Base-by-base conservation (phyloP, 2,888 invertebrate species). In the Hirtodrosophila histrioides region DNA sequence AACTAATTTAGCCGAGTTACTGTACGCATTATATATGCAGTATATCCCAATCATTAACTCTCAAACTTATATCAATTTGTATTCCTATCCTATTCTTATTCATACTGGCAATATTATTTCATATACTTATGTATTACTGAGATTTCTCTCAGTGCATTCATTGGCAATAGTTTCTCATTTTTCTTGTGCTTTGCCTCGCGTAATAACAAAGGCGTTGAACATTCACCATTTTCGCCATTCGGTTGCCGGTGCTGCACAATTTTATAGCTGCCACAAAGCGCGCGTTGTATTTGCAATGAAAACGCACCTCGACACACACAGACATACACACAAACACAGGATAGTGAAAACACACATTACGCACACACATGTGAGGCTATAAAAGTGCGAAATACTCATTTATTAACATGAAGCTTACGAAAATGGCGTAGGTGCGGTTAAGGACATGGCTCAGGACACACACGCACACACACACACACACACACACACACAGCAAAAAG, bases 341-440 rank as follows among this genome's bases (percentile, higher is more conserved):
- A 45, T 6, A 43, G 27, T 56, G 36, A 39, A 8, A 35, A 7
- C 17, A 53, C 17, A 43, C 10, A 49, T 17, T 1, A 17, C 17
- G 17, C 35, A 64, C 33, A 55, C 55, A 63, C 7, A 57, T 58
- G 60, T 41, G 40, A 23, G 43, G 76, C 78, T 63, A 79, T 79
- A 78, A 79, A 74, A 79, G 76, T 76, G 76, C 70, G 78, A 76
- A 76, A 74, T 70, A 62, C 76, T 76, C 78, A 79, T 78, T 79
- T 79, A 79, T 78, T 78, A 79, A 75, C 78, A 76, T 76, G 78
- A 75, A 74, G 78, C 78, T 78, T 73, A 73, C 67, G 75, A 72
- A 75, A 78, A 78, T 78, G 53, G 69, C 64, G 66, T 78, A 78
- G 78, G 78, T 78, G 79, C 62, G 78, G 73, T 73, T 65, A 73